phyloP scores from a whole-genome alignment of 2,888 invertebrate species.

The Drosophila limbata region DNA sequence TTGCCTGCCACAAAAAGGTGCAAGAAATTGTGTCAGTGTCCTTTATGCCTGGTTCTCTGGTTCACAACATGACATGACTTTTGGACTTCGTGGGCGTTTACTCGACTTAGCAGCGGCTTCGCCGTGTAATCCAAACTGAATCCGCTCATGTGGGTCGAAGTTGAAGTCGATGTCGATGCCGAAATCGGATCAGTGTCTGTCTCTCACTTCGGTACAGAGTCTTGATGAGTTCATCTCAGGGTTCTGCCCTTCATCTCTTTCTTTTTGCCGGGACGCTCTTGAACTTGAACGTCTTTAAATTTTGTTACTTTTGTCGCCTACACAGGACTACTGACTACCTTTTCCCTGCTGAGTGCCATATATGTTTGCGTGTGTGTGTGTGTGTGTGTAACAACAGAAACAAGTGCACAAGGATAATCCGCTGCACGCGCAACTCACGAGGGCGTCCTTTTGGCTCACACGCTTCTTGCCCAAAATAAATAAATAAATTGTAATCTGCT shows the following conservation, averaged over 20 bases:
- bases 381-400: constrained; percentile 33
- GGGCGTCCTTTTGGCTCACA: constrained; percentile 39
- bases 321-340: constrained; percentile 15
- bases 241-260: constrained; percentile 25
- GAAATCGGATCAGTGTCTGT: constrained; percentile 67
- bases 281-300: constrained; percentile 71
- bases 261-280: constrained; percentile 38
- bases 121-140: constrained; percentile 83
- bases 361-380: constrained; percentile 1
- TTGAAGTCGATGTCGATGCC: constrained; percentile 22
- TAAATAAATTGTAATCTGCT: constrained; percentile 81
- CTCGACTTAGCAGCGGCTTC: constrained; percentile 84
- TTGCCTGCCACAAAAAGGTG: constrained; percentile 51
- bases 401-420: constrained; percentile 77
- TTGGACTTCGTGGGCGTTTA: constrained; percentile 83
- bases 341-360: constrained; percentile 25
- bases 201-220: constrained; percentile 27
- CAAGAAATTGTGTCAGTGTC: constrained; percentile 75
- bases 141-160: constrained; percentile 60
- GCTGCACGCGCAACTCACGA: constrained; percentile 69
- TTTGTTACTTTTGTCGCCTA: constrained; percentile 58
- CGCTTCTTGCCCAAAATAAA: constrained; percentile 58
- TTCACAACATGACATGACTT: constrained; percentile 84
- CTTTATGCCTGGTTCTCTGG: constrained; percentile 27
- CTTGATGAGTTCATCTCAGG: constrained; percentile 72